Conservation (phyloP, 1,140 invertebrate genomes). For the Mesaphorura yosii region DNA sequence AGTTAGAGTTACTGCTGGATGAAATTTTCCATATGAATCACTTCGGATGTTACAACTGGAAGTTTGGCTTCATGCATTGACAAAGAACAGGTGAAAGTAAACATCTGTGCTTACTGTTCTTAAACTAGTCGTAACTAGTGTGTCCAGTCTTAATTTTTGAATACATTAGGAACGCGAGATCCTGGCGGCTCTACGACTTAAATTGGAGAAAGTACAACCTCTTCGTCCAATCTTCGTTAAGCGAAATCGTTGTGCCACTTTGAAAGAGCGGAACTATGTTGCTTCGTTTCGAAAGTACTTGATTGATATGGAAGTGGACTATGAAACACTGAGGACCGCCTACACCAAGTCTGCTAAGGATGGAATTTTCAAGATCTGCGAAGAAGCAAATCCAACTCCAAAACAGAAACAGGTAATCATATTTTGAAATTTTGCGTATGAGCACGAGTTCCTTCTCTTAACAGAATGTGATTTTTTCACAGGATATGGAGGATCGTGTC, state of each 20-base stretch:
- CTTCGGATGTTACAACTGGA: background rate
- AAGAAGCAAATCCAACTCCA: slow-evolving; percentile 15
- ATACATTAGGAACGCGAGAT: slow-evolving; percentile 5
- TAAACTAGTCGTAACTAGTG: no score
- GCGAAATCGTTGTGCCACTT: slow-evolving; percentile 44
- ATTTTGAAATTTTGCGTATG: background rate
- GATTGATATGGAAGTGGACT: slow-evolving; percentile 53
- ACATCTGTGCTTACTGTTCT: no score
- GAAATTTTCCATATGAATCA: slow-evolving; percentile 51
- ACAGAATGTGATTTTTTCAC: slow-evolving; percentile 38
- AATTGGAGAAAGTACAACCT: slow-evolving; percentile 42
- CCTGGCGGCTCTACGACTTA: slow-evolving; percentile 15
- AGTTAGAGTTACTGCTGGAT: slow-evolving; percentile 64
- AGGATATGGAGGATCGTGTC: slow-evolving; percentile 53
- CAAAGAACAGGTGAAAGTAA: background rate
- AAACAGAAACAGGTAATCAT: slow-evolving; percentile 20
- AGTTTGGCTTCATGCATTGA: background rate
- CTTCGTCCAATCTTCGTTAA: slow-evolving; percentile 45
- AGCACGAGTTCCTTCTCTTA: background rate
- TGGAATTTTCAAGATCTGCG: slow-evolving; percentile 35
- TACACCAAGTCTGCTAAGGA: slow-evolving; percentile 44
- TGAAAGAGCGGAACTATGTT: slow-evolving; percentile 49
- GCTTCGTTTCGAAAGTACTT: slow-evolving; percentile 51
- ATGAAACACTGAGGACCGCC: slow-evolving; percentile 46
- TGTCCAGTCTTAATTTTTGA: no score